These are phyloP conservation scores for Cosmia pyralina DNA, from an alignment of 2,888 invertebrate species.

Conservation along the genomic window DNA sequence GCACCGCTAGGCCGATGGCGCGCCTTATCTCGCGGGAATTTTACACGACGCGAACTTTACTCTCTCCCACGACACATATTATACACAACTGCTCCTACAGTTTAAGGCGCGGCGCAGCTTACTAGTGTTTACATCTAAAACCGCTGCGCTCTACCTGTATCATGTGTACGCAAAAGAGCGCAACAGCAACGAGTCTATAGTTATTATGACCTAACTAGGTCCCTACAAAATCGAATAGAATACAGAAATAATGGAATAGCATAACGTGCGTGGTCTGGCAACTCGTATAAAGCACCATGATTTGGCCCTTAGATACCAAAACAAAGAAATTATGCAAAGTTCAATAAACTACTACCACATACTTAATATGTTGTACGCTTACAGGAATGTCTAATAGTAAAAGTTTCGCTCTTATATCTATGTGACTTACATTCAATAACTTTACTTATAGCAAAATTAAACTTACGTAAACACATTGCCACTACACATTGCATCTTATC, in stretches of 20 bases:
- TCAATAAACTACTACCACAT: constrained; percentile 62
- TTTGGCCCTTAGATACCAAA: constrained; percentile 60
- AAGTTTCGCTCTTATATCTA: constrained; percentile 66
- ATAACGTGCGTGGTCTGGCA: constrained; percentile 56
- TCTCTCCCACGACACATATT: constrained; percentile 38
- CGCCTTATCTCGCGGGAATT: constrained; percentile 19
- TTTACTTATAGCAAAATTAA: constrained; percentile 69
- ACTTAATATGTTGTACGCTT: constrained; percentile 68
- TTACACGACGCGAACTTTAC: constrained; percentile 29
- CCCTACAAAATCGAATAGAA: constrained; percentile 40
- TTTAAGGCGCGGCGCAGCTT: constrained; percentile 38
- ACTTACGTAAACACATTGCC: constrained; percentile 56
- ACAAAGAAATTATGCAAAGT: constrained; percentile 60
- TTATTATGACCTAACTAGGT: constrained; percentile 20
- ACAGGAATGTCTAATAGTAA: constrained; percentile 77
- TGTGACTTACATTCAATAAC: constrained; percentile 66
- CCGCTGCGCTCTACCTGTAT: constrained; percentile 37
- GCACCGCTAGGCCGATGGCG: constrained; percentile 69
- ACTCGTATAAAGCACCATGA: constrained; percentile 68
- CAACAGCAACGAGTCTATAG: constrained; percentile 26
- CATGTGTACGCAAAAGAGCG: constrained; percentile 38
- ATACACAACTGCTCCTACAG: constrained; percentile 47
- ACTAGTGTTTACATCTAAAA: constrained; percentile 43
- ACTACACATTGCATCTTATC: constrained; percentile 45
- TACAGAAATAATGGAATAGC: constrained; percentile 47